Base-by-base conservation (phyloP, 2,797 vertebrate species). In the Rhinatrema bivittatum region DNA sequence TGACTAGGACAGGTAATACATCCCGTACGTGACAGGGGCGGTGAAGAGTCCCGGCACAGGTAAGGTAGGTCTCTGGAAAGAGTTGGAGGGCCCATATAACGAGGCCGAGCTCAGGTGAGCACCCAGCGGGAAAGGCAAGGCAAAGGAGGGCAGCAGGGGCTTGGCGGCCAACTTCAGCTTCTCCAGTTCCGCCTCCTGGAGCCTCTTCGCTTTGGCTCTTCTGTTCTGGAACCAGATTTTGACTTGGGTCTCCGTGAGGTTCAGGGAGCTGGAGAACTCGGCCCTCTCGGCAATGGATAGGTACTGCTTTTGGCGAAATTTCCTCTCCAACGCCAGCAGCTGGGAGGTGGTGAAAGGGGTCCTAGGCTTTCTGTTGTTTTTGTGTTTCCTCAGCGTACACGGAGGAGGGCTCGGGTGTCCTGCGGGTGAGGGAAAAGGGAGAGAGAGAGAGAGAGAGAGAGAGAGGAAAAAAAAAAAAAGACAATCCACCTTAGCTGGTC, bases 201-300 rank as follows among this genome's bases (percentile, higher is more conserved):
- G 80, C 68, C 87, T 76, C 60, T 89, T 90, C 51, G 88, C 87
- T 46, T 91, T 89, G 14, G 87, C 87, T 30, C 87, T 65, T 62
- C 87, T 81, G 78, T 89, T 90, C 60, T 91, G 87, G 60, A 91
- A 90, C 87, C 88, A 89, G 34, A 91, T 88, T 68, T 90, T 89
- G 48, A 89, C 88, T 60, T 89, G 87, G 5, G 87, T 89, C 76
- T 91, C 87, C 42, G 86, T 86, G 54, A 89, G 86, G 68, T 76
- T 78, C 54, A 89, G 84, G 3, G 84, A 84, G 61, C 50, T 81
- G 44, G 86, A 88, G 69, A 88, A 87, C 57, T 88, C 86, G 2
- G 85, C 87, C 65, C 88, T 72, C 62, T 90, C 88, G 5, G 87
- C 85, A 37, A 90, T 89, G 48, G 88, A 89, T 33, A 89, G 80